A percentile compares a stretch with the other conserved stretches of the same genome.
Conservation (phyloP, 2,888 invertebrate species). For the Dicycla oo region DNA sequence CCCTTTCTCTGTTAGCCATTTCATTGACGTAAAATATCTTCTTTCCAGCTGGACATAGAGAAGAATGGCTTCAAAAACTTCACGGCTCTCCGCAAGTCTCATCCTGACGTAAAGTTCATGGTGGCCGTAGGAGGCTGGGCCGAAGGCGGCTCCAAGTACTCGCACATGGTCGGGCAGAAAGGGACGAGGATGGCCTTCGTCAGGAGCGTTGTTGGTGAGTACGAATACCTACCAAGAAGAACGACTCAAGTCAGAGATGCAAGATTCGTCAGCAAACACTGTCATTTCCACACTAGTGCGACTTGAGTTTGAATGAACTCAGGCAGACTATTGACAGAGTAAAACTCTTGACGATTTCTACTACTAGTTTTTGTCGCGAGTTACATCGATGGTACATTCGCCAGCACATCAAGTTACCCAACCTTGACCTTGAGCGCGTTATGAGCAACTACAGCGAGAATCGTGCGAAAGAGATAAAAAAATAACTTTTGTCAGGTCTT, state of each 20-base stretch:
- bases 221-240: neutral
- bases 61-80: slow-evolving; percentile 95
- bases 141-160: slow-evolving; percentile 97
- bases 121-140: slow-evolving; percentile 98
- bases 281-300: neutral
- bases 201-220: slow-evolving; percentile 93
- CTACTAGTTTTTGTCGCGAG: neutral
- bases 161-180: slow-evolving; percentile 94
- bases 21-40: neutral
- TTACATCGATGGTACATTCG: no score
- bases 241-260: neutral
- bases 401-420: no score
- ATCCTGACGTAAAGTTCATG: slow-evolving; percentile 94
- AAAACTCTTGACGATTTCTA: neutral
- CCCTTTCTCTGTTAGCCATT: neutral
- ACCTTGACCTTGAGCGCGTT: no score
- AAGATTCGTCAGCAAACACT: neutral
- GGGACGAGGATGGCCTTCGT: slow-evolving; percentile 93
- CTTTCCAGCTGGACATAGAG: slow-evolving; percentile 92
- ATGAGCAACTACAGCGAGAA: no score
- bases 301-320: neutral
- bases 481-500: no score
- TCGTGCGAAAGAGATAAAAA: no score
- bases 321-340: neutral
- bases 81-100: slow-evolving; percentile 92